Evolutionary conservation across 2,797 vertebrate species (phyloP), one percentile per base, ranked within the genome.

Genomic region (Hippocampus kuda): DNA sequence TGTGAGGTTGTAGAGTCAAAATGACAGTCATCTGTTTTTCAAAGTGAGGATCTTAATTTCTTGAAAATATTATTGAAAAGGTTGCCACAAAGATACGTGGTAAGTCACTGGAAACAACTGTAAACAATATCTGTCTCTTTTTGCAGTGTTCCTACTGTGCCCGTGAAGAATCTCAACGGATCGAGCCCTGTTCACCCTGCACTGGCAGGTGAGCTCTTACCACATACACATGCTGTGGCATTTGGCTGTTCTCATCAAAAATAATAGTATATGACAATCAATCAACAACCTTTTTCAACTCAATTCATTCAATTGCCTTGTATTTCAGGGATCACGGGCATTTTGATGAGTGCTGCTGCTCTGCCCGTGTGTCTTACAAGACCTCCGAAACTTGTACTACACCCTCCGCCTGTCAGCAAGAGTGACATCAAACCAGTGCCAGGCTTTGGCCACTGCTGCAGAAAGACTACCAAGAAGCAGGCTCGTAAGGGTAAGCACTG

Each of bases 341-440:
- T 98, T 82, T 90, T 99, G 63, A 98, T 99, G 94, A 97, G 95
- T 0, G 96, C 96, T 0, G 96, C 94, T 0, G 96, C 94, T 59
- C 88, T 99, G 71, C 96, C 96, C 0, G 95, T 98, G 70, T 99
- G 95, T 76, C 93, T 99, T 74, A 97, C 96, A n/a, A 87, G 95
- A 27, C 94, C 95, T 4, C 95, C 94, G 2, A 95, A 94, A 78
- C 88, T 96, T 60, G 92, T 96, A 70, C 91, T 98, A 60, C 94
- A 95, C 68, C 96, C 96, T 0, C 96, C 96, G 0, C 93, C 94
- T 0, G 93, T 98, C 86, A 94, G 92, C 90, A 98, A 98, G 84
- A 94, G 92, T 0, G 94, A 98, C 81, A 93, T 99, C 70, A 95
- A 94, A 79, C 93, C 95, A 26, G 92, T 99, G 72, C 92, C 94